A percentile compares a stretch with the other conserved stretches of the same genome.
phyloP scores from a whole-genome alignment of 1,140 invertebrate genomes.

The Brachionus calyciflorus region DNA sequence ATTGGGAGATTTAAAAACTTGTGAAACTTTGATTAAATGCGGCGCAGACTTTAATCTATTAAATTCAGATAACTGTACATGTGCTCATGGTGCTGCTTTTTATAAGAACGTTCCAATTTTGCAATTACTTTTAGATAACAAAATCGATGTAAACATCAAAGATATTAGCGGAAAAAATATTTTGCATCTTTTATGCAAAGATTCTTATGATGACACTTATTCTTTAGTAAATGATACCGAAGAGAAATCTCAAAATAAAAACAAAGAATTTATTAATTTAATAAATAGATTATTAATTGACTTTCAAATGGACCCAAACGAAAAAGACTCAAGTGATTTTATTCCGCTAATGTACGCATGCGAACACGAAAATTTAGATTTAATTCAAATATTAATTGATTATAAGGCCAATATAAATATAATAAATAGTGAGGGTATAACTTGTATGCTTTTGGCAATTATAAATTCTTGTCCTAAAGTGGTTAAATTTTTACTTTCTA shows the following conservation, averaged over 20 bases:
- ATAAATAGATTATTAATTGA: constrained; percentile 1
- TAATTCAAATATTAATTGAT: constrained; percentile 16
- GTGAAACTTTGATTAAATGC: constrained; percentile 11
- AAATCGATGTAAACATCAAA: not conserved
- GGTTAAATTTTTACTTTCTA: constrained; percentile 17
- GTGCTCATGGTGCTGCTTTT: constrained; percentile 45
- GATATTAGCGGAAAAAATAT: constrained; percentile 36
- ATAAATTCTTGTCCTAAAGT: constrained; percentile 24
- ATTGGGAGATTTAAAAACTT: constrained; percentile 4
- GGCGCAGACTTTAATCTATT: not conserved
- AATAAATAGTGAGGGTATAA: not conserved
- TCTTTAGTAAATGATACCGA: not conserved
- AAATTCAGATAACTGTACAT: constrained; percentile 34
- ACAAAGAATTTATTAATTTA: not conserved
- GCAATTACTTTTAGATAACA: constrained; percentile 3
- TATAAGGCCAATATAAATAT: constrained; percentile 25
- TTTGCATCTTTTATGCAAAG: constrained; percentile 44
- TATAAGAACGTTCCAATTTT: constrained; percentile 29
- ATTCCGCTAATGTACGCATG: constrained; percentile 40
- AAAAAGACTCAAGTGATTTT: constrained; percentile 1
- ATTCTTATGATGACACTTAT: not conserved
- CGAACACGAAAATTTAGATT: constrained; percentile 30
- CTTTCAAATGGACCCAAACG: constrained; percentile 4
- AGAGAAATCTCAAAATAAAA: not conserved
- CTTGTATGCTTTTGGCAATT: constrained; percentile 34